These are phyloP conservation scores for Sebastes miniatus DNA, from an alignment of 2,797 vertebrate species.

Conservation along the genomic window DNA sequence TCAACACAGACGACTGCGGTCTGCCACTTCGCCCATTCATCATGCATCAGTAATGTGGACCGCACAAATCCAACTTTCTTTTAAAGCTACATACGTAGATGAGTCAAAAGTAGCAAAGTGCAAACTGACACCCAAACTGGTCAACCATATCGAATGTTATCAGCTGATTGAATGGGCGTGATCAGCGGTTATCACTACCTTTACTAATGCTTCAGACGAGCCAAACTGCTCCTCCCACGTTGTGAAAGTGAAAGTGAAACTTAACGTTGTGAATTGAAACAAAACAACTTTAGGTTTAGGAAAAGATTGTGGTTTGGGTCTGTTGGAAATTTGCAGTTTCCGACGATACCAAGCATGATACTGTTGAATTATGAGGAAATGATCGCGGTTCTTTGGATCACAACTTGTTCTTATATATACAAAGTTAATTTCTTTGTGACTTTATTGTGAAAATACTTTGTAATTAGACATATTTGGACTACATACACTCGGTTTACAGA, in stretches of 20 bases:
- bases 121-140: slow-evolving; percentile 21
- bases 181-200: not conserved
- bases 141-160: not conserved
- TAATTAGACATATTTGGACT: too few relatives aligned
- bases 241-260: not conserved
- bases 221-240: rapidly evolving
- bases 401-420: too few relatives aligned
- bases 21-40: slow-evolving; percentile 32
- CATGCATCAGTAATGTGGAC: slow-evolving; percentile 20
- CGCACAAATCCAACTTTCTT: slow-evolving; percentile 12
- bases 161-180: not conserved
- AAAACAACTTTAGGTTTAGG: too few relatives aligned
- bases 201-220: not conserved
- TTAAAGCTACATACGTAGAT: not conserved
- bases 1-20: slow-evolving; percentile 43
- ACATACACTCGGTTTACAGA: too few relatives aligned
- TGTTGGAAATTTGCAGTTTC: too few relatives aligned
- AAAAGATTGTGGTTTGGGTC: too few relatives aligned
- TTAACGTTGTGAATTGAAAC: too few relatives aligned
- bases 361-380: too few relatives aligned
- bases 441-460: too few relatives aligned
- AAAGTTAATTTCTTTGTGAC: rapidly evolving
- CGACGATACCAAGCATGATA: too few relatives aligned
- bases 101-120: slow-evolving; percentile 4
- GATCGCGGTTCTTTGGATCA: rapidly evolving